phyloP scores from a whole-genome alignment of 1,140 invertebrate species.

The Psix sp. region DNA sequence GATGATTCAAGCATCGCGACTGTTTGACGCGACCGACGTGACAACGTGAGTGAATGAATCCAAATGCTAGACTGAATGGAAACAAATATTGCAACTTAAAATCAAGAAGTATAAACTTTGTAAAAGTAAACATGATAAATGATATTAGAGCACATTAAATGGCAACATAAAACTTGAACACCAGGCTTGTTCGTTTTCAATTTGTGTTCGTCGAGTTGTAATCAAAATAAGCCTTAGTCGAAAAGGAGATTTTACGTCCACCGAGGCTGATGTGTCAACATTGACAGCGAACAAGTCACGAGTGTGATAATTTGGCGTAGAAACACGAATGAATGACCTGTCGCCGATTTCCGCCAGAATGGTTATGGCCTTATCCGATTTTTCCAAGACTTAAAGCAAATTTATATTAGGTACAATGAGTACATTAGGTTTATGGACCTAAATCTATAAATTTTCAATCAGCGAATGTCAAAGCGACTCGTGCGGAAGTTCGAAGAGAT shows the following conservation, averaged over 20 bases:
- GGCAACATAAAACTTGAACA: no score
- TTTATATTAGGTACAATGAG: conserved; percentile 76
- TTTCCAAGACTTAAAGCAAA: conserved; percentile 76
- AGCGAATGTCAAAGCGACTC: conserved; percentile 71
- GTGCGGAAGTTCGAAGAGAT: conserved; percentile 63
- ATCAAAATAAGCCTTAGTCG: no score
- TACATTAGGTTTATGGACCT: conserved; percentile 72
- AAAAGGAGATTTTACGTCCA: no score
- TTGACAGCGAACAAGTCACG: conserved; percentile 63
- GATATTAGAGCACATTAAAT: conserved; percentile 53
- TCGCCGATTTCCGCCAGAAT: conserved; percentile 74
- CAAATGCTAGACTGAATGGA: conserved; percentile 49
- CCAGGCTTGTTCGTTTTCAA: no score
- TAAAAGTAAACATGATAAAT: conserved; percentile 60
- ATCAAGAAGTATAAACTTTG: conserved; percentile 66
- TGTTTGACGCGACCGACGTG: conserved; percentile 50
- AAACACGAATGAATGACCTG: conserved; percentile 67
- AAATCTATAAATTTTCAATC: conserved; percentile 74
- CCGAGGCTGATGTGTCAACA: no score
- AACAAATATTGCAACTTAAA: no score
- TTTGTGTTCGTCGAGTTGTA: no score
- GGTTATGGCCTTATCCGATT: conserved; percentile 78
- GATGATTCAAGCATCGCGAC: conserved; percentile 55
- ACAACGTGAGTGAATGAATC: conserved; percentile 39
- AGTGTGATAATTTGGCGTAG: no score